Evolutionary conservation across 30 jellyfish, hydroid and myxozoan species (phyloP).

Genomic region (Nemopilema nomurai): DNA sequence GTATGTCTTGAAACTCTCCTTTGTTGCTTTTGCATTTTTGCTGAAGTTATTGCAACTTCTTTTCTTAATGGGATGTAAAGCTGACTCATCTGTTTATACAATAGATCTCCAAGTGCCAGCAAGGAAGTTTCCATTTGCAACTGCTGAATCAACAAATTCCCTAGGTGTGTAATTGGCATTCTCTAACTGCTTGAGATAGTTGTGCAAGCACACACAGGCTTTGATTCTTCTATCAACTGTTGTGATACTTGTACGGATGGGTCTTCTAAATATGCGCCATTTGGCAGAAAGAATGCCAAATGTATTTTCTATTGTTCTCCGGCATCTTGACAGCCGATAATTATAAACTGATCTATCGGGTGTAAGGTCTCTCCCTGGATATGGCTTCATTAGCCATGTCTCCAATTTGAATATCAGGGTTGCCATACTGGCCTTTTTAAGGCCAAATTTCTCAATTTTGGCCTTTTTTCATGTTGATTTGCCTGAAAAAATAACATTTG

Average conservation of each 20-base stretch:
- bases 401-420: no score
- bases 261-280: conserved; percentile 28
- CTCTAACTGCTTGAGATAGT: conserved; percentile 21
- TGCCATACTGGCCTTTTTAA: no score
- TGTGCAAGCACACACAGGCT: conserved; percentile 45
- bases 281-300: conserved; percentile 13
- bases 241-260: conserved; percentile 13
- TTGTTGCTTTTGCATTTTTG: neutral
- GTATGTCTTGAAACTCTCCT: neutral
- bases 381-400: conserved; percentile 40
- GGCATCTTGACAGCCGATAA: conserved; percentile 3
- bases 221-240: conserved; percentile 7
- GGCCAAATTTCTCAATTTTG: no score
- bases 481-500: no score
- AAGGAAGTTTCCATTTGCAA: neutral
- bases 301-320: conserved; percentile 27
- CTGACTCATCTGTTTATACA: neutral
- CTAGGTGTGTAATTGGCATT: conserved; percentile 24
- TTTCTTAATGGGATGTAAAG: conserved; percentile 1
- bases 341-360: conserved; percentile 10
- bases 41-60: neutral
- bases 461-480: no score
- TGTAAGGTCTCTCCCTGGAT: conserved; percentile 6
- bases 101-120: conserved; percentile 9
- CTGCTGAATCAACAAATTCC: conserved; percentile 20